Evolutionary conservation across 2,113 vertebrate species (phyloP).

Genomic region (Oryzias javanicus): DNA sequence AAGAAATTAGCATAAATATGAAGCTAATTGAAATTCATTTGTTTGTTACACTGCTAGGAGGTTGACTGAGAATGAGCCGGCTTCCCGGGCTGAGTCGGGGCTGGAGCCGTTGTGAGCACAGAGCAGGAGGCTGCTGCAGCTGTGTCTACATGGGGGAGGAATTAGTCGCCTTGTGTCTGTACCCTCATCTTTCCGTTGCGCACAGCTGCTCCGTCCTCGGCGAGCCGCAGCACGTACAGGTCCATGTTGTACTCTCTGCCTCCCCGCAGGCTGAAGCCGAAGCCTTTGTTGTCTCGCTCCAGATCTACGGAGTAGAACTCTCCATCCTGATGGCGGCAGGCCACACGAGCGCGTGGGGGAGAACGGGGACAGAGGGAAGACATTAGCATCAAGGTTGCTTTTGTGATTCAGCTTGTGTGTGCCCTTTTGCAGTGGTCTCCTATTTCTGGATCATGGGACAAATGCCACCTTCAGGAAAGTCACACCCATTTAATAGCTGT

Average conservation of each 20-base stretch:
- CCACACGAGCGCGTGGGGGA: neutral
- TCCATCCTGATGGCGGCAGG: constrained; percentile 78
- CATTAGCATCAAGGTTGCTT: constrained; percentile 56
- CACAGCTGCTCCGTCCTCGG: constrained; percentile 94
- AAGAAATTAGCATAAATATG: too few relatives aligned
- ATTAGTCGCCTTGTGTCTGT: constrained; percentile 35
- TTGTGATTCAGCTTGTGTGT: constrained; percentile 40
- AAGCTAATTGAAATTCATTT: too few relatives aligned
- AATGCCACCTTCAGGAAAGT: constrained; percentile 68
- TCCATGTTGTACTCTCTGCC: constrained; percentile 99
- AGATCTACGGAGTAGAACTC: constrained; percentile 96
- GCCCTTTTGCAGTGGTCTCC: constrained; percentile 34
- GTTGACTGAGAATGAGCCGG: too few relatives aligned
- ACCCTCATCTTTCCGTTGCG: constrained; percentile 98
- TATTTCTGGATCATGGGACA: constrained; percentile 56
- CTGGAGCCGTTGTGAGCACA: too few relatives aligned
- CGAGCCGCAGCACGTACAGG: constrained; percentile 94
- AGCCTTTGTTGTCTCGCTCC: constrained; percentile 97
- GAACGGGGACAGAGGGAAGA: constrained; percentile 16
- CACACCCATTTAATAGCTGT: constrained; percentile 42
- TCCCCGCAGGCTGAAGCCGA: constrained; percentile 96
- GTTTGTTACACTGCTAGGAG: too few relatives aligned
- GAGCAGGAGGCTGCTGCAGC: neutral
- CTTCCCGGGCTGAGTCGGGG: too few relatives aligned
- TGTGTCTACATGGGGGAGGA: neutral